Conservation (phyloP, 2,888 invertebrate genomes). For the Troides oblongomaculatus region DNA sequence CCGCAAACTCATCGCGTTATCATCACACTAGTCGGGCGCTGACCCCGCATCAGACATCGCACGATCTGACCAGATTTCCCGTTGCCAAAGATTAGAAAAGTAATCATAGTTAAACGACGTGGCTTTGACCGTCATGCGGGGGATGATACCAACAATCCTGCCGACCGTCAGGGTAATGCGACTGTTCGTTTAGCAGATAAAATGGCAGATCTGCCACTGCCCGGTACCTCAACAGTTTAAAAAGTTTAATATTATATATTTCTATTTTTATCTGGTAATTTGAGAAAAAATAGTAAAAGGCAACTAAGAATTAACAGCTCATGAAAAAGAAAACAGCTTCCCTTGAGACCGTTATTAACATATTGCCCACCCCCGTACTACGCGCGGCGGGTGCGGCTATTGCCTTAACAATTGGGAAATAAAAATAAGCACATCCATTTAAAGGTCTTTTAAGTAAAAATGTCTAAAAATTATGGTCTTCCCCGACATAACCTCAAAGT, state of each 20-base stretch:
- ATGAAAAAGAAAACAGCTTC: no score
- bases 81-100: constrained; percentile 29
- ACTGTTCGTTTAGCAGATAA: not conserved
- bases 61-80: constrained; percentile 27
- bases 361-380: no score
- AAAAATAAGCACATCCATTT: no score
- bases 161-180: not conserved
- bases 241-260: no score
- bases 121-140: constrained; percentile 21
- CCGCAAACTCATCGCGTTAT: no score
- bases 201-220: not conserved
- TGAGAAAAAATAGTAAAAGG: no score
- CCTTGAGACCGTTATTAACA: no score
- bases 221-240: not conserved
- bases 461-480: not conserved
- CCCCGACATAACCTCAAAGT: constrained; percentile 10
- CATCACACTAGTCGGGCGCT: constrained; percentile 32
- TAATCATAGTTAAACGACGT: constrained; percentile 27
- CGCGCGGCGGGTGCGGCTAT: no score
- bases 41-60: constrained; percentile 33
- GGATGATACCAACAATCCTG: constrained; percentile 10
- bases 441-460: no score
- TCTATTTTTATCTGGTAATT: no score
- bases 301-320: no score
- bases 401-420: no score